These are phyloP conservation scores for Oligia strigilis DNA, from an alignment of 2,888 invertebrate species.

Conservation along the genomic window DNA sequence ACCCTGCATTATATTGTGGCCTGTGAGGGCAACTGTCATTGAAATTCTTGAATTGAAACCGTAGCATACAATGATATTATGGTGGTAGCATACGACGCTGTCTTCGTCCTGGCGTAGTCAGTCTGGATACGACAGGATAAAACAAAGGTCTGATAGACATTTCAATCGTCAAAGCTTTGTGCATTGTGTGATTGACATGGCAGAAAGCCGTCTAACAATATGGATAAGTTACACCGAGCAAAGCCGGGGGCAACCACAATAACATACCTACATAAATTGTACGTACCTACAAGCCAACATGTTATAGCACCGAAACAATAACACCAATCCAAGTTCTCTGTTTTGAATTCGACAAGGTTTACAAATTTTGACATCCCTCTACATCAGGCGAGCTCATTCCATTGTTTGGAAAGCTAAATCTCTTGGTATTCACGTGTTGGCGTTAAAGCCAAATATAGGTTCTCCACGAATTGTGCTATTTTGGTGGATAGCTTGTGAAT, in stretches of 20 bases:
- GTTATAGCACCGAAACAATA: not conserved
- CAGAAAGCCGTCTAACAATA: not conserved
- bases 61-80: no score
- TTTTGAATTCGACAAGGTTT: constrained; percentile 2
- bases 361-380: not conserved
- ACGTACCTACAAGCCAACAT: not conserved
- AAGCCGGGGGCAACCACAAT: not conserved
- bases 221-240: not conserved
- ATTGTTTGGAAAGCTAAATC: constrained; percentile 20
- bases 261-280: no score
- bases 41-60: no score
- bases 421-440: not conserved
- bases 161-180: not conserved
- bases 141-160: not conserved
- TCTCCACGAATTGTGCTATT: constrained; percentile 14
- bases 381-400: constrained; percentile 1
- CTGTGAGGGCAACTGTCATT: no score
- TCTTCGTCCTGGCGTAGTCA: not conserved
- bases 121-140: not conserved
- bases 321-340: constrained; percentile 13
- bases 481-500: constrained; percentile 18
- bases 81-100: not conserved
- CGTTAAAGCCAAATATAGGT: constrained; percentile 11
- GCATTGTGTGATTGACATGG: not conserved
- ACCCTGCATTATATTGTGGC: no score